Base-by-base conservation (phyloP, 2,888 invertebrate species). In the Drosophila vallismaia region DNA sequence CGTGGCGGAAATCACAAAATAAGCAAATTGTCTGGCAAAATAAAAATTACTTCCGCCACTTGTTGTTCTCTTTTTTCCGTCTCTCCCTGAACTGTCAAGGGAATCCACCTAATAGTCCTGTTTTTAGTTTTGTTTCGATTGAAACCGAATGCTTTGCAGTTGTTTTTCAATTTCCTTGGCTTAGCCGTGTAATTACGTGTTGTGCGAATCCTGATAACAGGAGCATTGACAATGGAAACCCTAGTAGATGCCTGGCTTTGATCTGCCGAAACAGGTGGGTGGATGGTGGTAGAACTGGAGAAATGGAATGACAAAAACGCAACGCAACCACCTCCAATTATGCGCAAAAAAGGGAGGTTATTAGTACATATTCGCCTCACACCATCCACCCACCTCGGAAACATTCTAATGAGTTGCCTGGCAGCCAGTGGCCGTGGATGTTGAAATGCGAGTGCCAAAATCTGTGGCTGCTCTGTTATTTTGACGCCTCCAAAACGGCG, bases 1-100 rank as follows among this genome's bases (percentile, higher is more conserved):
- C 50, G 73, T 64, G 81, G 76, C 91, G 91, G 91, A 91, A 91
- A 91, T 91, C 90, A 88, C 88, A 89, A 90, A 90, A 88, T 91
- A 91, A 91, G 89, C 90, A 91, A 91, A 91, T 90, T 91, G 91
- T 91, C 91, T 91, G 90, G 89, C 89, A 80, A 90, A 90, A 91
- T 91, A 91, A 91, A 91, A 91, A 91, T 91, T 90, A 83, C 85
- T 91, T 91, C 91, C 91, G 90, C 82, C 72, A 86, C 68, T 44
- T 45, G 82, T 77, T 75, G 66, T 71, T 44, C 52, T 49, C 71
- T 38, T 66, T 29, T 12, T 9, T 4, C 10, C 29, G 24, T 42
- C 14, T 12, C n/a, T 2, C 19, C 42, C 4, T 1, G 10, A 4
- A 44, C 10, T 7, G 40, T 44, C 44, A 24, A 10, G 44, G 44